Conservation (phyloP, 2,888 invertebrate species). For the Parelbella ahira region DNA sequence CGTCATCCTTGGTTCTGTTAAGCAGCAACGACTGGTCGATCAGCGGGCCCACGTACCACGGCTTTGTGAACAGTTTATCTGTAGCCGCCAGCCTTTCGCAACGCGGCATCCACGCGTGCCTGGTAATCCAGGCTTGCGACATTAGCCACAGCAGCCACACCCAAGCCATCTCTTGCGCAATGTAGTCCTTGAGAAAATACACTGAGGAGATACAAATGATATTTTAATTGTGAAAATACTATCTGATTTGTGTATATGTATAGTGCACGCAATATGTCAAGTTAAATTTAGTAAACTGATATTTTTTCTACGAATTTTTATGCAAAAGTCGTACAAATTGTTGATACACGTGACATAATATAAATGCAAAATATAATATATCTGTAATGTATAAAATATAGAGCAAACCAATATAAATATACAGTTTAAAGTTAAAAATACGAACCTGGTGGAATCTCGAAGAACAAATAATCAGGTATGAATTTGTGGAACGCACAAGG, state of each 20-base stretch:
- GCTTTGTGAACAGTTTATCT: slow-evolving; percentile 90
- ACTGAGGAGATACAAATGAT: no score
- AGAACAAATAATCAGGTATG: slow-evolving; percentile 92
- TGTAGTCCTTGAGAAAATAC: slow-evolving; percentile 74
- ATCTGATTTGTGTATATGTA: no score
- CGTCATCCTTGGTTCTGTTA: slow-evolving; percentile 88
- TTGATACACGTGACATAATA: no score
- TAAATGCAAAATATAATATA: no score
- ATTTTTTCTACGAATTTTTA: no score
- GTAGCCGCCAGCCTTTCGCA: slow-evolving; percentile 91
- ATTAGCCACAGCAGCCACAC: slow-evolving; percentile 90
- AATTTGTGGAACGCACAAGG: slow-evolving; percentile 83
- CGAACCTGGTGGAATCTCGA: slow-evolving; percentile 86
- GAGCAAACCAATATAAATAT: no score
- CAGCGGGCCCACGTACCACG: slow-evolving; percentile 90
- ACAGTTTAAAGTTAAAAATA: neutral
- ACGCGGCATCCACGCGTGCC: slow-evolving; percentile 91
- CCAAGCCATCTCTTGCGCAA: slow-evolving; percentile 85
- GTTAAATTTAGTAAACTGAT: no score
- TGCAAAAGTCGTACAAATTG: no score
- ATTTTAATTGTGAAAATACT: no score
- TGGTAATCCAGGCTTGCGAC: slow-evolving; percentile 92
- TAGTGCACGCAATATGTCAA: no score
- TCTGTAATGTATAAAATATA: no score
- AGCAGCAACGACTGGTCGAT: slow-evolving; percentile 92